Evolutionary conservation across 2,113 vertebrate species (phyloP), one percentile per base, ranked within the genome.

Genomic region (Machaerirhynchus nigripectus): DNA sequence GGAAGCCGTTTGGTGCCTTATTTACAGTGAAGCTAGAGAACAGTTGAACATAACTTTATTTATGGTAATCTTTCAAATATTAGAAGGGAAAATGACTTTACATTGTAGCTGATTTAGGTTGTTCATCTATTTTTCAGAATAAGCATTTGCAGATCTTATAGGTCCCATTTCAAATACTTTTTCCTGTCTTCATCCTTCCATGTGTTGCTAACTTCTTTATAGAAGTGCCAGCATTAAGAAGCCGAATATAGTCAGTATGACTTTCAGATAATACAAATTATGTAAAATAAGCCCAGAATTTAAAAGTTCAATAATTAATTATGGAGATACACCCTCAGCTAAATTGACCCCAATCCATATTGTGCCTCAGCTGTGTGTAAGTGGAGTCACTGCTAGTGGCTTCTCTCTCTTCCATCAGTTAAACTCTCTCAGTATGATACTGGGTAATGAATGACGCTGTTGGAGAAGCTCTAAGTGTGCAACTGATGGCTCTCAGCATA

Each of bases 401-500:
- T 88, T 88, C 33, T 85, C 65, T 81, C 35, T 81, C 12, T 73
- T 69, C 37, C 37, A 13, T n/a, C 17, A 53, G 82, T 60, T 87
- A 75, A 90, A 44, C 40, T 47, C 59, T 85, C 50, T 88, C 59
- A 65, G 30, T 85, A 42, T 69, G 49, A 67, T 88, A 9, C 39
- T 82, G 50, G 74, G 42, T 89, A 88, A 89, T 96, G 84, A 90
- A 90, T 74, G 19, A 28, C 4, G 0, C 71, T 90, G 30, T 90
- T 91, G 80, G 67, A 93, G 61, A 56, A 84, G 84, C 82, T 81
- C 10, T 94, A 92, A 91, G 64, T 19, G 71, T 92, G 64, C 57
- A 88, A 67, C 39, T 83, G 84, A 93, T 74, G 68, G 71, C 73
- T 84, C 64, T 83, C 59, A 91, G 52, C 89, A 93, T 96, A 94